These are phyloP conservation scores for Chaetodon auriga DNA, from an alignment of 2,113 vertebrate species.

Conservation along the genomic window DNA sequence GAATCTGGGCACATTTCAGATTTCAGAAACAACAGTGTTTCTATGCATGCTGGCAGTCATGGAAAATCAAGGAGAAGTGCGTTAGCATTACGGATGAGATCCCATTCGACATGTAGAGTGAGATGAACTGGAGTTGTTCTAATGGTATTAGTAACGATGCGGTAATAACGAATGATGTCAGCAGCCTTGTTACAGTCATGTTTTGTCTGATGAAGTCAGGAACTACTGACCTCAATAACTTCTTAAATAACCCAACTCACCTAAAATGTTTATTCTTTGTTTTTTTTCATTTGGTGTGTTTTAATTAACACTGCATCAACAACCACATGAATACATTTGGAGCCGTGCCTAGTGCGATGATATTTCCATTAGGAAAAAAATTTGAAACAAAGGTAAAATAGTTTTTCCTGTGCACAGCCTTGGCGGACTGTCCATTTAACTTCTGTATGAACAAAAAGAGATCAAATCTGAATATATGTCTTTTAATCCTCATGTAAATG, in stretches of 20 bases:
- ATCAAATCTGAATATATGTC: not conserved
- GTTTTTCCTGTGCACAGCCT: not conserved
- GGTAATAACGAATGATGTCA: not conserved
- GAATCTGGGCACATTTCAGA: not conserved
- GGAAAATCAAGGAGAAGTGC: not conserved
- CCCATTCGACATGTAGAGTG: not conserved
- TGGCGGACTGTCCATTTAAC: not conserved
- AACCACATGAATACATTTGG: not conserved
- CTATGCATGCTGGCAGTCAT: not conserved
- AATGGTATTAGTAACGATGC: not conserved
- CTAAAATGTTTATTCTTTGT: not conserved
- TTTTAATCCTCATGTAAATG: not conserved
- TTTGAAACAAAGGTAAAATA: too few species aligned
- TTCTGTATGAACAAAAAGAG: not conserved
- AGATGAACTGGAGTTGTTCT: not conserved
- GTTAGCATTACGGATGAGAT: not conserved
- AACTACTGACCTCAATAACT: not conserved
- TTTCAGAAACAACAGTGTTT: not conserved
- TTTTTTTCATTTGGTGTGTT: conserved; percentile 14
- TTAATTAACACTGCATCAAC: not conserved
- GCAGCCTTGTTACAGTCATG: not conserved
- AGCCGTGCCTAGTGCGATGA: not conserved
- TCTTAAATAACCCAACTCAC: not conserved
- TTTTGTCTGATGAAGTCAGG: not conserved
- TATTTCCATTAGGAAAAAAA: too few species aligned